Evolutionary conservation across 2,113 vertebrate genomes (phyloP).

Genomic region (Ammodytes dubius): DNA sequence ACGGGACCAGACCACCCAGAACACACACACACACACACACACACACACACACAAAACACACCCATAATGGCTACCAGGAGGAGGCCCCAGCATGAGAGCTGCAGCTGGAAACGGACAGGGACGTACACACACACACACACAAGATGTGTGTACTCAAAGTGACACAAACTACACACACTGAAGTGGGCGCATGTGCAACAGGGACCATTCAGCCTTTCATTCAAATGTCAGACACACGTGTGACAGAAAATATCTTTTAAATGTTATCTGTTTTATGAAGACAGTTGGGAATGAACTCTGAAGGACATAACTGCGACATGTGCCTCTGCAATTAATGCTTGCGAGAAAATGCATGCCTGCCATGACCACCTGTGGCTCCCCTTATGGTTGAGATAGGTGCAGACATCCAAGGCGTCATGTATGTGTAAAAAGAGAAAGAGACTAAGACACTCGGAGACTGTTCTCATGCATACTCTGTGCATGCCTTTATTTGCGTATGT

Average conservation of each 20-base stretch:
- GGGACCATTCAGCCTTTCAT: conserved; percentile 56
- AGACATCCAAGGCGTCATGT: neutral
- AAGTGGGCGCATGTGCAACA: conserved; percentile 19
- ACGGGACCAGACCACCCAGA: conserved; percentile 93
- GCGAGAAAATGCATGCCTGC: conserved; percentile 33
- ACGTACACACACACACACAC: conserved; percentile 22
- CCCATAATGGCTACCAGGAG: conserved; percentile 87
- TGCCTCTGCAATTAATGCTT: conserved; percentile 47
- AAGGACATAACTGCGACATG: conserved; percentile 23
- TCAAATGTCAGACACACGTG: conserved; percentile 74
- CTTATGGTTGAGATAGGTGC: conserved; percentile 10
- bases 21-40: conserved; percentile 90
- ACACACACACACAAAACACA: conserved; percentile 81
- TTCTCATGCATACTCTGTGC: conserved; percentile 20
- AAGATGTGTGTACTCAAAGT: conserved; percentile 13
- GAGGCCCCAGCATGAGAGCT: conserved; percentile 81
- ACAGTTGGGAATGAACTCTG: conserved; percentile 21
- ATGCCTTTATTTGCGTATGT: conserved; percentile 28
- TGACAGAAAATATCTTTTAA: conserved; percentile 25
- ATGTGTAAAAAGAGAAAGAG: neutral
- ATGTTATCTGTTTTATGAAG: conserved; percentile 20
- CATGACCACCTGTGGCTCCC: conserved; percentile 58
- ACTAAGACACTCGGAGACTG: neutral
- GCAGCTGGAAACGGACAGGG: conserved; percentile 77
- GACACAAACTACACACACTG: conserved; percentile 55